Base-by-base conservation (phyloP, 92 coral and sea anemone genomes). In the Metridium senile region DNA sequence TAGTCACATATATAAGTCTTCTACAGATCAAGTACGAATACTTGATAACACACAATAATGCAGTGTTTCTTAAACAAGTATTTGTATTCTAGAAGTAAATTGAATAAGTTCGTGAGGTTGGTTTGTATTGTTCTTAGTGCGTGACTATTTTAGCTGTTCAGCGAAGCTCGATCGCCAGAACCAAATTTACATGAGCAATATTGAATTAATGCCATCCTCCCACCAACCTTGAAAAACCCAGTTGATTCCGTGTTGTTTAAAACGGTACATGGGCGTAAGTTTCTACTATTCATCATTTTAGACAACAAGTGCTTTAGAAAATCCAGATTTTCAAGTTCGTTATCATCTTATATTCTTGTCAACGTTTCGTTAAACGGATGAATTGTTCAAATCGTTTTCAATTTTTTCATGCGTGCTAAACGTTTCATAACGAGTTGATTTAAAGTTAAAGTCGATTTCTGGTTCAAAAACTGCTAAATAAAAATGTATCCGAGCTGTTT, bases 141-240 rank as follows among this genome's bases (percentile, higher is more conserved):
- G 78, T 73, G 78, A 73, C 78, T 62, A 22, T 23, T 52, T 11
- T 63, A 63, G 68, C 19, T 73, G 78, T 73, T 73, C 78, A 58
- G 56, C 69, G 45, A 73, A 35, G 72, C 56, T 68, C 72, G 54
- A 68, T 68, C 72, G 72, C 26, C 1, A 27, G 33, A 73, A 71
- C 56, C 68, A 63, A 73, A 73, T 73, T 73, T 54, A 73, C 78
- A 33, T 46, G 69, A 31, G 27, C 61, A 57, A 28, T 57, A 73
- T 73, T 58, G 67, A 73, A 73, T 73, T 73, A 33, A 73, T 32
- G 64, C 33, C 68, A 16, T 59, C 29, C 66, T 10, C 32, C 66
- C 66, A 59, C 61, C 56, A 73, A 57, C 64, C 0, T 73, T 57
- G 27, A 27, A 53, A 30, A 23, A 54, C 59, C 59, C 25, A 32